Percentiles rank a stretch among this genome's conserved stretches.
Evolutionary conservation across 2,888 invertebrate genomes (phyloP).

Genomic region (Caenorhabditis japonica): DNA sequence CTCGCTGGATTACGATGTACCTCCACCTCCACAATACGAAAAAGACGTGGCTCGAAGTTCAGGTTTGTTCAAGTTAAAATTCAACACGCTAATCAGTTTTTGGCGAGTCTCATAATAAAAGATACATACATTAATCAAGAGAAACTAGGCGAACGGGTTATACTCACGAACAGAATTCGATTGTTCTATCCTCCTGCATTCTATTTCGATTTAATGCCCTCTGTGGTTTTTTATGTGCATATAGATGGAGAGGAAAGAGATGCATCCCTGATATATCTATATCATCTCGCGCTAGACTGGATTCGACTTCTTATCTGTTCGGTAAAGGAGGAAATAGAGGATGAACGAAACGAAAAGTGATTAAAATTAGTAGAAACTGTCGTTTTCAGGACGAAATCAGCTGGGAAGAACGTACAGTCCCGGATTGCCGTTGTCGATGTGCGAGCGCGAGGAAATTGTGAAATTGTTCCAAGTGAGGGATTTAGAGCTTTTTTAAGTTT

Average conservation of each 20-base stretch:
- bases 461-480: slow-evolving; percentile 66
- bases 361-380: slow-evolving; percentile 2
- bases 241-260: slow-evolving; percentile 1
- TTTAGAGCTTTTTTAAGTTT: background rate
- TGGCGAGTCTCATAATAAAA: background rate
- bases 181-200: slow-evolving; percentile 6
- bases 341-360: too few relatives aligned
- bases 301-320: slow-evolving; percentile 22
- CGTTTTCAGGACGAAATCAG: slow-evolving; percentile 72
- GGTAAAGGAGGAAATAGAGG: slow-evolving; percentile 5
- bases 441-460: slow-evolving; percentile 74
- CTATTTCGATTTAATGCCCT: slow-evolving; percentile 34
- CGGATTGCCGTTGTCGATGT: slow-evolving; percentile 74
- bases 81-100: slow-evolving; percentile 18
- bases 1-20: slow-evolving; percentile 56
- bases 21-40: slow-evolving; percentile 53
- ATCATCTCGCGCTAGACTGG: slow-evolving; percentile 24
- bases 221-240: slow-evolving; percentile 29
- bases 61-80: slow-evolving; percentile 41
- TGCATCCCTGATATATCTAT: slow-evolving; percentile 14
- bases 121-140: slow-evolving; percentile 14
- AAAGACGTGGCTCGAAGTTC: slow-evolving; percentile 61
- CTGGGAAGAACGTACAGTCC: slow-evolving; percentile 75
- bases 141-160: slow-evolving; percentile 23
- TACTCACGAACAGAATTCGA: slow-evolving; percentile 14